Conservation (phyloP, 2,113 vertebrate species). For the Bucco capensis region DNA sequence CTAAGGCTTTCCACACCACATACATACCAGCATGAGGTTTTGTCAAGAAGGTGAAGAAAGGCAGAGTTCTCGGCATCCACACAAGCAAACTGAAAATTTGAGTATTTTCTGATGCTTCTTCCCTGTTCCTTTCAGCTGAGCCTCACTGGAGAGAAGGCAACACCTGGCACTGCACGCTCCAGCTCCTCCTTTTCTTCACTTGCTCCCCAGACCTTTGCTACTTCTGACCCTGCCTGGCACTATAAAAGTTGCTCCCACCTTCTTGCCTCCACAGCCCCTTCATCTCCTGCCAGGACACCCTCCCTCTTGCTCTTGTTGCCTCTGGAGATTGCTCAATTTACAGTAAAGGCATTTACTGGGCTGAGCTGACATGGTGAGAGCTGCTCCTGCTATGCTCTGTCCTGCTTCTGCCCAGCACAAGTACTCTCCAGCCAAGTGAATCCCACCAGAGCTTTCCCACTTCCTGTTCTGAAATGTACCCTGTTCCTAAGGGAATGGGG, state of each 20-base stretch:
- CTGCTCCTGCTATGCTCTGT: neutral
- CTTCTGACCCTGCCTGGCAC: neutral
- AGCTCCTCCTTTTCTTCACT: neutral
- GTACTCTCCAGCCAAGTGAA: rapidly evolving
- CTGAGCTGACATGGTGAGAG: rapidly evolving
- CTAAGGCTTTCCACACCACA: neutral
- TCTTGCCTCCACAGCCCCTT: neutral
- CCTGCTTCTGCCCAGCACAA: neutral
- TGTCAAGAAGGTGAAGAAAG: neutral
- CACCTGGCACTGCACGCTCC: neutral
- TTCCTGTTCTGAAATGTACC: rapidly evolving
- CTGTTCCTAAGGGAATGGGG: rapidly evolving
- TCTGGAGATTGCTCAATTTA: neutral
- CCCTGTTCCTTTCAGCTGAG: neutral
- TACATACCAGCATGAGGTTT: rapidly evolving
- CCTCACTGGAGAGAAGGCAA: neutral
- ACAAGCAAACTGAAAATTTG: neutral
- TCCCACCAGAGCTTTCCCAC: neutral
- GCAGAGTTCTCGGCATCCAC: neutral
- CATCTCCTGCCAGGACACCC: neutral
- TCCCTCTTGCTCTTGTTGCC: neutral
- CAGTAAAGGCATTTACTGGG: neutral
- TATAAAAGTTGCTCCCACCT: neutral
- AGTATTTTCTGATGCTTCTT: neutral
- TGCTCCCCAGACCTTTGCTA: neutral